Evolutionary conservation across 2,888 invertebrate species (phyloP), one percentile per base, ranked within the genome.

Genomic region (Drosophila kanekoi): DNA sequence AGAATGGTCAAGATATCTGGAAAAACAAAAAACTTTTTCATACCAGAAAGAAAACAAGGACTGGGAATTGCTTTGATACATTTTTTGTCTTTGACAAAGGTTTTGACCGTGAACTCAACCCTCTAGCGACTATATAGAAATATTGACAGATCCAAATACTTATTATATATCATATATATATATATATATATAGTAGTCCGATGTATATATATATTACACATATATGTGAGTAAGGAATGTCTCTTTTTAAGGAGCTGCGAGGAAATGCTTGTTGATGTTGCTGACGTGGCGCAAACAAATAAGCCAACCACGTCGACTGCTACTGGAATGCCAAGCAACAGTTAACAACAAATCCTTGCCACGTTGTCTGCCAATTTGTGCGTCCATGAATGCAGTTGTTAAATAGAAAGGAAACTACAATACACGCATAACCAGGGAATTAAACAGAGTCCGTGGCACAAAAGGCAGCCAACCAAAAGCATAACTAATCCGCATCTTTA

Each of bases 401-500:
- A 75, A 81, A 72, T 77, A 69, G 69, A 45, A 72, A 63, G 81
- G 75, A 87, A 84, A 83, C 79, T 87, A 84, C 84, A 82, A 81
- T 84, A 81, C 84, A 86, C 77, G 75, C 75, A 75, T 86, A 82
- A 83, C 78, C 84, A 78, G 84, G 71, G 81, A 87, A 87, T 83
- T 83, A 87, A 84, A 71, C 73, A 79, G 73, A 59, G 45, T 54
- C 23, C 41, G 2, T 58, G 53, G 45, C 57, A 64, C 43, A 60
- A 38, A 8, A 6, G 37, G 23, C 62, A 72, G 40, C 54, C 49
- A 63, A 75, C 81, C 87, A 75, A 77, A 77, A 87, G 87, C 82
- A 83, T 83, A 83, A 83, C 82, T 83, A 83, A 83, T 83, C 82
- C 87, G 79, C 78, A 82, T 72, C 67, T 72, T 72, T 77, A 77